Base-by-base conservation (phyloP, 1,140 invertebrate genomes). In the Cotesia typhae region DNA sequence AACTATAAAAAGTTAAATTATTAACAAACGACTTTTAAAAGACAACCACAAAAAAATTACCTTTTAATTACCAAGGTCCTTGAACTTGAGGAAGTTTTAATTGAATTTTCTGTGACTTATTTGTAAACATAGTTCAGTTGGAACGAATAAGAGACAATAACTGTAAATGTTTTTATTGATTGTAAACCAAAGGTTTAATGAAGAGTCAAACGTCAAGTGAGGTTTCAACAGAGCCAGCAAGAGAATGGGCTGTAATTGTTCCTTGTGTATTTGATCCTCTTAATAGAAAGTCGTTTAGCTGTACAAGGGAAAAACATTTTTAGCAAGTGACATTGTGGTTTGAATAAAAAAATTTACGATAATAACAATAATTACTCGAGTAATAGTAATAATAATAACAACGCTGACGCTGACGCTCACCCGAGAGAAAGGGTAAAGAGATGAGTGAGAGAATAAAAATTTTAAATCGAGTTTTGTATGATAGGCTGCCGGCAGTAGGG, bases 381-480 rank as follows among this genome's bases (percentile, higher is more conserved):
- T 10, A 47, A 47, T 47, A 10, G 10, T 47, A 47, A 47, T 47
- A 47, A 47, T 47, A 47, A 47, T 47, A 47, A 41, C 28, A 28
- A 28, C 28, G 28, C 28, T 28, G 28, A 28, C 28, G 28, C 28
- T 28, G 28, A 28, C 1, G 28, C 28, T 28, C 28, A 28, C 28
- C 28, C 28, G 47, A 61, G 14, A 59, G 37, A 67, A 36, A 12
- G 41, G 60, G 14, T 7, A 63, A 10, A 52, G 55, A 14, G 67
- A 52, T 12, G 53, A 28, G 57, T 52, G 38, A 71, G 28, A 37
- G 20, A 67, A 66, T 37, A 72, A 82, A 83, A 83, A 84, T 82
- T 78, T 82, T 83, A 84, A 85, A 85, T 86, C 80, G 83, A 84
- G 80, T 83, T 85, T 79, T 75, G 41, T 47, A 47, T 47, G 41